Conservation (phyloP, 2,113 vertebrate species). For the Mormyrus lacerda region DNA sequence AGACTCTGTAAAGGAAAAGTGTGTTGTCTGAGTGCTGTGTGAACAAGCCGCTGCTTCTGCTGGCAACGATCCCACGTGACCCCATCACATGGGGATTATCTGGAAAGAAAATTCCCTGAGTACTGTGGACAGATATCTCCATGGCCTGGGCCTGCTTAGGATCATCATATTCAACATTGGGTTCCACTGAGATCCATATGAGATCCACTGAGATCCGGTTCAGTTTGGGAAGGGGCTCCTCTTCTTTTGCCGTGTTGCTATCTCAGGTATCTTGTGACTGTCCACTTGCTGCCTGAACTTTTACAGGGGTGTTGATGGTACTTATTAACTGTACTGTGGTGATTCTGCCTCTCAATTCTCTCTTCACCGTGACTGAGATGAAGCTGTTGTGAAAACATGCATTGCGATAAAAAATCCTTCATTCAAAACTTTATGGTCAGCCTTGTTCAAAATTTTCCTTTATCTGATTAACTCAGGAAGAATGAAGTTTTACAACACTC, state of each 20-base stretch:
- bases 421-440: not conserved
- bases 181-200: not conserved
- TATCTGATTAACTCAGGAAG: not conserved
- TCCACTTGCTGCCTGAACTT: not conserved
- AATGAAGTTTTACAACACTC: not conserved
- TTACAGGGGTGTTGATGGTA: not conserved
- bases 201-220: not conserved
- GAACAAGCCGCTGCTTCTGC: not conserved
- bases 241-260: not conserved
- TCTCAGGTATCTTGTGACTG: not conserved
- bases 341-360: not conserved
- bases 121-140: not conserved
- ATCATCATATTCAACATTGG: not conserved
- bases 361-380: not conserved
- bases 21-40: not conserved
- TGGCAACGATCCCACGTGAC: not conserved
- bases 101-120: not conserved
- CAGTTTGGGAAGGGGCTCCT: not conserved
- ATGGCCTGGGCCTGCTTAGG: not conserved
- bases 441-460: not conserved
- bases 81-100: not conserved
- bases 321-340: not conserved
- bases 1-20: not conserved
- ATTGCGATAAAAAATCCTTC: not conserved
- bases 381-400: not conserved